phyloP scores from a whole-genome alignment of 2,888 invertebrate genomes.

The Rhingia campestris region DNA sequence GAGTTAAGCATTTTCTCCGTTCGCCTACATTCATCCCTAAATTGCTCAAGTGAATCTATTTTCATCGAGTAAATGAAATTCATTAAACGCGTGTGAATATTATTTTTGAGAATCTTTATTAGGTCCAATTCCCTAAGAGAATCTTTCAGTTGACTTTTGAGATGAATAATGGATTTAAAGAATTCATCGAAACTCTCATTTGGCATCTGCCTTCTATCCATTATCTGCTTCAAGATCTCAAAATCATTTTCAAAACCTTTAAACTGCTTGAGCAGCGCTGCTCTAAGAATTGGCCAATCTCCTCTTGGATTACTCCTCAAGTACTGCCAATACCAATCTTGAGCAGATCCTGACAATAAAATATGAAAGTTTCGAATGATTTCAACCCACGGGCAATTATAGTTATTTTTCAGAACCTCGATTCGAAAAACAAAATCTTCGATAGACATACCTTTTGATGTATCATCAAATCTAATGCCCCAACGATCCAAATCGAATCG shows the following conservation, averaged over 20 bases:
- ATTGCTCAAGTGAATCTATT: not conserved
- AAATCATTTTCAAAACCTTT: too few relatives aligned
- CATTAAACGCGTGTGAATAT: not conserved
- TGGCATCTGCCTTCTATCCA: too few relatives aligned
- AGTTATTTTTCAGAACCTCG: not conserved
- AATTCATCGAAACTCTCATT: too few relatives aligned
- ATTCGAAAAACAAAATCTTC: slow-evolving; percentile 1
- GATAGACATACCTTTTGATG: not conserved
- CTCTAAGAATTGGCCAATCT: slow-evolving; percentile 6
- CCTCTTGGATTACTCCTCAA: not conserved
- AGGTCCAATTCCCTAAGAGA: not conserved
- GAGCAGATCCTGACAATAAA: not conserved
- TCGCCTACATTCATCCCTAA: not conserved
- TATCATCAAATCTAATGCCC: slow-evolving; percentile 45
- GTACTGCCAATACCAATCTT: slow-evolving; percentile 16
- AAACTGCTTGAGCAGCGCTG: too few relatives aligned
- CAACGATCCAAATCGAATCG: slow-evolving; percentile 37
- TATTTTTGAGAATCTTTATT: not conserved
- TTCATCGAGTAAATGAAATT: not conserved
- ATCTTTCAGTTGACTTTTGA: too few relatives aligned
- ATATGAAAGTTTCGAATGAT: slow-evolving; percentile 34
- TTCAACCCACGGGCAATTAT: slow-evolving; percentile 16
- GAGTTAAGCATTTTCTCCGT: not conserved
- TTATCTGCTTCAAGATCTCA: too few relatives aligned
- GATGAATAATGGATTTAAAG: too few relatives aligned